These are phyloP conservation scores for Trichogramma evanescens DNA, from an alignment of 2,888 invertebrate genomes.

Conservation along the genomic window DNA sequence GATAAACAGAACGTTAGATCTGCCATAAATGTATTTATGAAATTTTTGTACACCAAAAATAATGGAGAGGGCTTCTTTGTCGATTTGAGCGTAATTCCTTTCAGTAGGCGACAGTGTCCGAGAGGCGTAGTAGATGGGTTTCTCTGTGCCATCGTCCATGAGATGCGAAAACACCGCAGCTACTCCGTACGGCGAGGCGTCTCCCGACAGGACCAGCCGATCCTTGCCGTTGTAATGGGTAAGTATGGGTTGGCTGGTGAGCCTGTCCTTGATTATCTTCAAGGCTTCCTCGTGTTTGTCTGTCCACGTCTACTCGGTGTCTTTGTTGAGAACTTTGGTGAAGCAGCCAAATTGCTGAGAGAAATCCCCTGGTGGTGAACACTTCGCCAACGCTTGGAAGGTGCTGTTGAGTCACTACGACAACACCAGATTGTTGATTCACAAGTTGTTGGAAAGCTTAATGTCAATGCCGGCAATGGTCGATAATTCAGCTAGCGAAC, in stretches of 20 bases:
- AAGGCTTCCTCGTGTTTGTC: not conserved
- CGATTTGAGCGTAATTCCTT: slow-evolving; percentile 25
- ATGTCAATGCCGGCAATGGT: no score
- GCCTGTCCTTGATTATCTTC: not conserved
- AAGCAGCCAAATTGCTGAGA: no score
- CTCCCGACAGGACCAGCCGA: slow-evolving; percentile 35
- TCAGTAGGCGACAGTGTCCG: slow-evolving; percentile 21
- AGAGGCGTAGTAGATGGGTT: slow-evolving; percentile 24
- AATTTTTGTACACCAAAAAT: slow-evolving; percentile 28
- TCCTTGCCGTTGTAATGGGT: slow-evolving; percentile 21
- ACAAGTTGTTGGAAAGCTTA: no score
- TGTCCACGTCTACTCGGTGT: not conserved
- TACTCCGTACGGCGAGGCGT: slow-evolving; percentile 40
- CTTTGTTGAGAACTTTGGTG: not conserved
- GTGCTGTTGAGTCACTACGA: no score
- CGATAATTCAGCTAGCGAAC: no score
- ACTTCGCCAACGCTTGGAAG: no score
- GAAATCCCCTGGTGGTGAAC: no score
- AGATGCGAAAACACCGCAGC: slow-evolving; percentile 30
- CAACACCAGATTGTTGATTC: no score
- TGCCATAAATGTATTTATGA: slow-evolving; percentile 26
- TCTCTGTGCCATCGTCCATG: slow-evolving; percentile 14
- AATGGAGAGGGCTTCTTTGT: slow-evolving; percentile 27
- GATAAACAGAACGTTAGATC: slow-evolving; percentile 26
- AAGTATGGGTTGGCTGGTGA: slow-evolving; percentile 10